Base-by-base conservation (phyloP, 2,888 invertebrate species). In the Iphiclides podalirius region DNA sequence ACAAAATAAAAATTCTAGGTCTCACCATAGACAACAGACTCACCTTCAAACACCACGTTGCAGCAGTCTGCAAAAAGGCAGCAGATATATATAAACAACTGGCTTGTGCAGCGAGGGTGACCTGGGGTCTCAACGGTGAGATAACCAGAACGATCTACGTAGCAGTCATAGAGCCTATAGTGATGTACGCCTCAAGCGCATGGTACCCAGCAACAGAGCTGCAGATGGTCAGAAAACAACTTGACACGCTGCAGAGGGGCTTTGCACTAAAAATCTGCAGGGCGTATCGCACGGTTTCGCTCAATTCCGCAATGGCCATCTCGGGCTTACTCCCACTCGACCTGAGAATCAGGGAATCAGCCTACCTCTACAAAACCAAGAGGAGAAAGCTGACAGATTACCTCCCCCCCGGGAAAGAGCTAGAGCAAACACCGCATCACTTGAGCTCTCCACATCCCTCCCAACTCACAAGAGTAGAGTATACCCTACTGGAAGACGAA, bases 271-370 rank as follows among this genome's bases (percentile, higher is more conserved):
- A 20, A 20, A 20, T 3, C 20, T 23, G 11, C 20, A 13, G 6
- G 11, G 4, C 12, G 14, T n/a, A 15, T 1, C 1, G 9, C 12
- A 55, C 53, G 53, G 53, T 55, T 28, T 53, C 49, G 37, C 49
- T 46, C 12, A 20, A 20, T 20, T 20, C 20, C 6, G 20, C 20
- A 20, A 20, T 35, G 13, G 20, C 9, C 39, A 2, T 46, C 34
- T 0, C 26, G 11, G 12, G 45, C 1, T 1, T 20, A 1, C 20
- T 17, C 1, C 20, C 7, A 3, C 28, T 6, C 41, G 4, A 26
- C 47, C 41, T 61, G 0, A 37, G 60, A 26, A 37, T 60, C 0
- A 35, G 15, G 8, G 60, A 63, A 39, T 39, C 47, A 1, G 53
- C 52, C 1, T 14, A 2, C 0, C 38, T 57, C 0, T 57, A 47